Conservation (phyloP, 2,797 vertebrate genomes). For the Chelidonichthys spinosus region DNA sequence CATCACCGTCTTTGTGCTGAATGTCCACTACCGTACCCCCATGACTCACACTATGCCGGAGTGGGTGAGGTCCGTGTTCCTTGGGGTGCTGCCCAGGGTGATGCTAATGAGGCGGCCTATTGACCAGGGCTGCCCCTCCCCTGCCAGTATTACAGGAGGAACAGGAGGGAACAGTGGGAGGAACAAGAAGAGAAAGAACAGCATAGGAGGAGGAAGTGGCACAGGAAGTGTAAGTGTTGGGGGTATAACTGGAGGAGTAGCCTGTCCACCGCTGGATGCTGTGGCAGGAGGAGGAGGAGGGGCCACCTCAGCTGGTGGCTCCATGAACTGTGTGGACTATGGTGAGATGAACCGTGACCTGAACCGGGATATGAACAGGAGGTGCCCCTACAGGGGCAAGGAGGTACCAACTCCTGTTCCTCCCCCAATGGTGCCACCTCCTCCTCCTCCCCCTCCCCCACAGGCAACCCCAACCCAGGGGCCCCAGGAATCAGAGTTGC, state of each 20-base stretch:
- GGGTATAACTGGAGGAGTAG: constrained; percentile 77
- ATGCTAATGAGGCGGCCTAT: constrained; percentile 91
- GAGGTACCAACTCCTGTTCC: constrained; percentile 81
- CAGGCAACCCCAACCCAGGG: constrained; percentile 65
- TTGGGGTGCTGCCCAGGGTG: constrained; percentile 87
- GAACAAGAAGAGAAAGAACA: constrained; percentile 72
- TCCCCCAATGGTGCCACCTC: constrained; percentile 65
- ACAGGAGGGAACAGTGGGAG: constrained; percentile 24
- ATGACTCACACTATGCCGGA: constrained; percentile 91
- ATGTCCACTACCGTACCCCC: constrained; percentile 93
- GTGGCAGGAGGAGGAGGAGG: constrained; percentile 65
- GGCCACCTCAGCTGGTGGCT: constrained; percentile 52
- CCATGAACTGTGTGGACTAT: constrained; percentile 81
- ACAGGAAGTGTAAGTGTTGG: constrained; percentile 74
- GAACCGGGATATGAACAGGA: constrained; percentile 74
- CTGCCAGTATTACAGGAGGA: constrained; percentile 56
- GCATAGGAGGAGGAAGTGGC: constrained; percentile 69
- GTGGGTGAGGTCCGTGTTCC: constrained; percentile 90
- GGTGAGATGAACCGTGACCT: constrained; percentile 72
- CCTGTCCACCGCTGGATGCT: constrained; percentile 60
- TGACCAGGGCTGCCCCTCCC: constrained; percentile 78
- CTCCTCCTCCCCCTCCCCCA: constrained; percentile 39
- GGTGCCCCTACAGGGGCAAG: constrained; percentile 82
- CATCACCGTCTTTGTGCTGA: constrained; percentile 94
- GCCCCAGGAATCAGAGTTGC: constrained; percentile 66